Evolutionary conservation across 2,113 vertebrate genomes (phyloP).

Genomic region (Rattus norvegicus): GRCr8 NC_086022.1:16163001-16163500

Average conservation of each 20-base stretch:
- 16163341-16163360: background rate
- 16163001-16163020: background rate
- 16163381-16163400: background rate
- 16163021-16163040: background rate
- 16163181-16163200: background rate
- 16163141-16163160: background rate
- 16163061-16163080: background rate
- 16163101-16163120: background rate
- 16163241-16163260: background rate
- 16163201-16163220: constrained; percentile 1
- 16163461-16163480: background rate
- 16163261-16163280: background rate
- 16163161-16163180: background rate
- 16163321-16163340: background rate
- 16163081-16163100: background rate
- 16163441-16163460: background rate
- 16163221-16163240: background rate
- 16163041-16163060: background rate
- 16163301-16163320: background rate
- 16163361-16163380: background rate
- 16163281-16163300: background rate
- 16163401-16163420: background rate
- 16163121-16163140: background rate
- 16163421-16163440: background rate
- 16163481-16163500: background rate